Conservation (phyloP, 2,113 vertebrate species). For the Sitta europaea region DNA sequence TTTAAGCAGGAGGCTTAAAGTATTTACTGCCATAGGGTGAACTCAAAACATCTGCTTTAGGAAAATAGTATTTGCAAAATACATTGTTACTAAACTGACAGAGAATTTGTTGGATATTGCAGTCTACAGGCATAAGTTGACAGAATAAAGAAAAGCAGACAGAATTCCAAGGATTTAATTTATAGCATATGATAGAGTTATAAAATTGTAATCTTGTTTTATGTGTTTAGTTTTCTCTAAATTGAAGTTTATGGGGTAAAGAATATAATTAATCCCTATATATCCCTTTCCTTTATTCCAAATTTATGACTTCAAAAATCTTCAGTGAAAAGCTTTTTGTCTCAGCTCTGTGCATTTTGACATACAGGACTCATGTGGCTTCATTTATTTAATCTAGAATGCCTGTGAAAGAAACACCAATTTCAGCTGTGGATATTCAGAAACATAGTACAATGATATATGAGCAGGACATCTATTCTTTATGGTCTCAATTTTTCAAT, state of each 20-base stretch:
- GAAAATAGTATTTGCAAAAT: not conserved
- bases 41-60: not conserved
- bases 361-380: not conserved
- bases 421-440: not conserved
- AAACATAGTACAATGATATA: not conserved
- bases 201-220: conserved; percentile 19
- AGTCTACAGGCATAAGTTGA: not conserved
- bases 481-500: not conserved
- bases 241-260: not conserved
- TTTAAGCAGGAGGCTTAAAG: not conserved
- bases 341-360: not conserved
- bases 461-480: fast-evolving
- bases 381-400: conserved; percentile 14
- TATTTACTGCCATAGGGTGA: not conserved
- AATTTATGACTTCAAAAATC: not conserved
- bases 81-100: not conserved
- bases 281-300: not conserved
- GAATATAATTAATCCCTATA: not conserved
- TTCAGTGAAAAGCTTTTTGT: conserved; percentile 2
- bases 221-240: conserved; percentile 41
- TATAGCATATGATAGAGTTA: not conserved
- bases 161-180: not conserved
- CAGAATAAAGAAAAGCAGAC: not conserved
- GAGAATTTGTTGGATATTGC: not conserved
- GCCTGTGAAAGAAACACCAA: not conserved